These are phyloP conservation scores for Neolamprologus fasciatus DNA, from an alignment of 2,113 vertebrate genomes.

Conservation along the genomic window DNA sequence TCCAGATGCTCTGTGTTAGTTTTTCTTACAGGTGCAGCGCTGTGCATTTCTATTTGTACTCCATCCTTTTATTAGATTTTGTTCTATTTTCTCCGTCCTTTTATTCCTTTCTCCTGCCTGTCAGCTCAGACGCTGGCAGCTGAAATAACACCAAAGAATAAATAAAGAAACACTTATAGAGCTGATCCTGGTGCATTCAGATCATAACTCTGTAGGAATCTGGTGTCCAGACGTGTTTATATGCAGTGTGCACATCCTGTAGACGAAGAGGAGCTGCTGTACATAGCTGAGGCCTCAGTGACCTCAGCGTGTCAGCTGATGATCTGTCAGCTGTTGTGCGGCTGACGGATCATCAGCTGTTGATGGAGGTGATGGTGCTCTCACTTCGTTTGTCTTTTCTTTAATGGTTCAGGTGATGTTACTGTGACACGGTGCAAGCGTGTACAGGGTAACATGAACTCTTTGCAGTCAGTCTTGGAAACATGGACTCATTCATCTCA, in stretches of 20 bases:
- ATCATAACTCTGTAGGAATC: neutral
- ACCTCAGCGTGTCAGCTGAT: neutral
- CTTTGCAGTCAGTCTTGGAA: neutral
- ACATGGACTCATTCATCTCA: neutral
- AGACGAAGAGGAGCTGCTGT: rapidly evolving
- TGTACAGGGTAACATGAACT: neutral
- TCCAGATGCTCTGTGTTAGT: neutral
- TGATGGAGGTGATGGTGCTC: neutral
- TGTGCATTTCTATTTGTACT: neutral
- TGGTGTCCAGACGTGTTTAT: neutral
- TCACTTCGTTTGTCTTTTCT: neutral
- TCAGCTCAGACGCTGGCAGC: neutral
- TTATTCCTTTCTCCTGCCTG: neutral
- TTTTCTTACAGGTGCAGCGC: neutral
- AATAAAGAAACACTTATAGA: neutral
- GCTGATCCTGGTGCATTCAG: neutral
- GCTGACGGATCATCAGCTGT: neutral
- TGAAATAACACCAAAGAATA: neutral
- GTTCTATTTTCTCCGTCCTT: rapidly evolving
- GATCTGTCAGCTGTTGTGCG: neutral
- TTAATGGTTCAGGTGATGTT: neutral
- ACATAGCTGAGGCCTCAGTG: neutral
- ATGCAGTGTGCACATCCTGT: rapidly evolving
- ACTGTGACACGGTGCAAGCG: neutral
- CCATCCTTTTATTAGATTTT: neutral